Evolutionary conservation across 2,888 invertebrate species (phyloP).

Genomic region (Biston stratarius): DNA sequence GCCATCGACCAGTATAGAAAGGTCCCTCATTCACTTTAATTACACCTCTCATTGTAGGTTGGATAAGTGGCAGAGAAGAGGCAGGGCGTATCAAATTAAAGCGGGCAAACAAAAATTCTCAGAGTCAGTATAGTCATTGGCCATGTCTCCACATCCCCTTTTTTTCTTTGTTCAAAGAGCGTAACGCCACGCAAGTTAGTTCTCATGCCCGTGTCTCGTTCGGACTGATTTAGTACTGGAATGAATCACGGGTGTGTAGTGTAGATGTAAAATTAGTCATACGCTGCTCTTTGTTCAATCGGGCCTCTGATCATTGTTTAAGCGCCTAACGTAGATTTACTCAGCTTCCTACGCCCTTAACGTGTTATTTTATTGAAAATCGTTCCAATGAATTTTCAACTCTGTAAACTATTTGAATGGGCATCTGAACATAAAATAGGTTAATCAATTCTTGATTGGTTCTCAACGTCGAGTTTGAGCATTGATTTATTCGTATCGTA

Average conservation of each 20-base stretch:
- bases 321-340: slow-evolving; percentile 45
- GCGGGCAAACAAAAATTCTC: slow-evolving; percentile 67
- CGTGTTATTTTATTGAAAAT: slow-evolving; percentile 26
- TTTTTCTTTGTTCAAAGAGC: slow-evolving; percentile 79
- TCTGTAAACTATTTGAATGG: slow-evolving; percentile 16
- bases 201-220: slow-evolving; percentile 68
- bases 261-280: slow-evolving; percentile 64
- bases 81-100: slow-evolving; percentile 59
- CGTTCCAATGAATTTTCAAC: slow-evolving; percentile 12
- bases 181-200: slow-evolving; percentile 79
- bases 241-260: slow-evolving; percentile 58
- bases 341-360: slow-evolving; percentile 38
- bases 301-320: slow-evolving; percentile 54
- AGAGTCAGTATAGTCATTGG: slow-evolving; percentile 69
- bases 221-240: slow-evolving; percentile 64
- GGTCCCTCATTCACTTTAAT: slow-evolving; percentile 49
- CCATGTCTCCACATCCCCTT: slow-evolving; percentile 73
- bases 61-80: slow-evolving; percentile 44
- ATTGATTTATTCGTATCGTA: slow-evolving; percentile 36
- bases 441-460: slow-evolving; percentile 30
- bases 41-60: slow-evolving; percentile 41
- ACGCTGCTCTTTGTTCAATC: slow-evolving; percentile 61
- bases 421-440: slow-evolving; percentile 25
- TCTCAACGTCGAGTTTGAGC: slow-evolving; percentile 28
- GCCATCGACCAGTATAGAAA: slow-evolving; percentile 51